These are phyloP conservation scores for Hemicentrotus pulcherrimus DNA, from an alignment of 35 echinoderm and acorn worm species.

Conservation along the genomic window DNA sequence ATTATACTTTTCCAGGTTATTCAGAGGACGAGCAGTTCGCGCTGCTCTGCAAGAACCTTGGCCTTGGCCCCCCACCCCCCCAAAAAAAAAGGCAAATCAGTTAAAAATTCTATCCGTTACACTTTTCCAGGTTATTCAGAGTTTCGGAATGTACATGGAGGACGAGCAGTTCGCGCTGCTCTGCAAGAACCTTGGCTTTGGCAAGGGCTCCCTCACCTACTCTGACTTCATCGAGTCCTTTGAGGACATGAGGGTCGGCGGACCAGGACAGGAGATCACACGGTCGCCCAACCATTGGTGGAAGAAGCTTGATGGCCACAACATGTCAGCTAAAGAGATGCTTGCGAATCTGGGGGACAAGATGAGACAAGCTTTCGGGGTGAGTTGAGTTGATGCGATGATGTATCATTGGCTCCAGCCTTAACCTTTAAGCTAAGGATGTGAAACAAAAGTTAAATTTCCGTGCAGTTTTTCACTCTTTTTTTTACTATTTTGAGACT, in stretches of 20 bases:
- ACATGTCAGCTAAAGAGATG: slow-evolving; percentile 83
- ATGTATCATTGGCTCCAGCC: too few species aligned
- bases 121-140: slow-evolving; percentile 69
- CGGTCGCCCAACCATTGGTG: slow-evolving; percentile 82
- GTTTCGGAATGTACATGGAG: slow-evolving; percentile 98
- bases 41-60: slow-evolving; percentile 63
- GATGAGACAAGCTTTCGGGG: slow-evolving; percentile 88
- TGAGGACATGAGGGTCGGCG: slow-evolving; percentile 76
- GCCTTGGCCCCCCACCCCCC: slow-evolving; percentile 71
- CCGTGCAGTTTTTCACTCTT: too few species aligned
- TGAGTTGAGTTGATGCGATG: slow-evolving; percentile 41
- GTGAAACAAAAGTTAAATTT: too few species aligned
- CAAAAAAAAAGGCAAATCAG: too few species aligned
- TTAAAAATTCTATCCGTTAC: neutral
- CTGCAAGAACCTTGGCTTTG: slow-evolving; percentile 68
- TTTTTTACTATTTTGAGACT: too few species aligned
- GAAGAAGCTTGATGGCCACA: slow-evolving; percentile 61
- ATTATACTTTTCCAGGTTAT: slow-evolving; percentile 61
- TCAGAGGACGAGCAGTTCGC: slow-evolving; percentile 82
- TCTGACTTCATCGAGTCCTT: slow-evolving; percentile 87
- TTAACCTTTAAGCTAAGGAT: too few species aligned
- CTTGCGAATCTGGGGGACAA: slow-evolving; percentile 64
- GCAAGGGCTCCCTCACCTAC: slow-evolving; percentile 70
- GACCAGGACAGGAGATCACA: slow-evolving; percentile 81
- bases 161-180: slow-evolving; percentile 84